Evolutionary conservation across 1,140 invertebrate species (phyloP).

Genomic region (Tenebrio molitor): DNA sequence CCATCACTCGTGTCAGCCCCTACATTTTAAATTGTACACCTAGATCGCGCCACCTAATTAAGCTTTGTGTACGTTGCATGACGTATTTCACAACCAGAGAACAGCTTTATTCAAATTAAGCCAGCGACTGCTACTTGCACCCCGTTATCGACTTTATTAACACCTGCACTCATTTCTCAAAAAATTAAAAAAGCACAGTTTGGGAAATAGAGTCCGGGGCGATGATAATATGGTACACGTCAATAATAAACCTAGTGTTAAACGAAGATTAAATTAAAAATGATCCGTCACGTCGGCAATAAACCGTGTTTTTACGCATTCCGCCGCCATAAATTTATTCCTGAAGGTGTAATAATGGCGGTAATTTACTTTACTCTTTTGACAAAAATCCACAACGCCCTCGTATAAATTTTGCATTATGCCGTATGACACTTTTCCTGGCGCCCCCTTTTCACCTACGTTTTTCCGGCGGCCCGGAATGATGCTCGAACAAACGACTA

Average conservation of each 20-base stretch:
- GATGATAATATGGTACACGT: too few species aligned
- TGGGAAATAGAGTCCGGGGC: too few species aligned
- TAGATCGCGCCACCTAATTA: too few species aligned
- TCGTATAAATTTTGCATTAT: conserved; percentile 33
- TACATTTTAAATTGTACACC: too few species aligned
- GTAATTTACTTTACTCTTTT: conserved; percentile 26
- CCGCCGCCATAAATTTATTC: conserved; percentile 21
- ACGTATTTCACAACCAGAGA: too few species aligned
- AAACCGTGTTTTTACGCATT: conserved; percentile 25
- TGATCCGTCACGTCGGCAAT: conserved; percentile 22
- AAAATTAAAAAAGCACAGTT: too few species aligned
- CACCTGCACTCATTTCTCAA: too few species aligned
- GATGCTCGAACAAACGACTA: conserved; percentile 30
- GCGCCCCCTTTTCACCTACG: conserved; percentile 4
- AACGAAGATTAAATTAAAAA: conserved; percentile 11
- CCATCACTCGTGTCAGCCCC: conserved; percentile 5
- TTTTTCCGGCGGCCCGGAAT: neutral
- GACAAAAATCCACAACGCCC: conserved; percentile 26
- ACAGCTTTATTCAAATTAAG: too few species aligned
- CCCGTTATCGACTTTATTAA: too few species aligned
- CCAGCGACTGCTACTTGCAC: too few species aligned
- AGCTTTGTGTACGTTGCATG: too few species aligned
- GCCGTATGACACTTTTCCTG: conserved; percentile 22
- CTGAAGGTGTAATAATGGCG: conserved; percentile 26
- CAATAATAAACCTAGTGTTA: neutral